Evolutionary conservation across 2,888 invertebrate species (phyloP), one percentile per base, ranked within the genome.

Genomic region (Sesamia inferens): DNA sequence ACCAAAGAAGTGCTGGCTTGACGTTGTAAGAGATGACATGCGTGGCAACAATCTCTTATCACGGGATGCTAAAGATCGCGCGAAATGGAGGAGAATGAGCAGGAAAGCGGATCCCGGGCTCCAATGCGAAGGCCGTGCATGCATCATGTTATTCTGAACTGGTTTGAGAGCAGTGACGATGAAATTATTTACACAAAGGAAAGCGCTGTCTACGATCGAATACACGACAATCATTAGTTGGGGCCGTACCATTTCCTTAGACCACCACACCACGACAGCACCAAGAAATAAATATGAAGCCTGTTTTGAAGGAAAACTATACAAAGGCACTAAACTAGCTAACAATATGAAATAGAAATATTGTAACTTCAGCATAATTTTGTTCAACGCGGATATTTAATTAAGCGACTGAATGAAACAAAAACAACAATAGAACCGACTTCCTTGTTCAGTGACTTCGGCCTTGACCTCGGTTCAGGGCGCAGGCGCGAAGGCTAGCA

Each of bases 401-500:
- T 22, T 14, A 57, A 42, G 13, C 66, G n/a, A 61, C 24, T 24
- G 44, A 64, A 16, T 47, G 13, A 10, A 42, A 63, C 58, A 82
- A 73, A 72, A 74, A 78, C 77, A 5, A 71, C 57, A 78, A 66
- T 70, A 63, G 68, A 79, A 14, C 31, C 58, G 42, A 61, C 81
- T 70, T 59, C 69, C 67, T 74, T 62, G 74, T 55, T 64, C 19
- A 10, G 58, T 71, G 64, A 31, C 51, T 22, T 31, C 74, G 64
- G 61, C 87, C 85, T 80, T 85, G 85, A 75, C 75, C 71, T 71
- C 48, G 72, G 47, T 22, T n/a, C 10, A 42, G 24, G 42, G 75
- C 81, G 81, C 86, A 76, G 59, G 78, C 73, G 87, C 83, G 74
- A 87, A 80, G 68, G 19, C 74, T 71, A 78, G 77, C 2, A 42